A percentile compares a stretch with the other conserved stretches of the same genome.
Evolutionary conservation across 2,888 invertebrate genomes (phyloP).

Genomic region (Disparrhopalites patrizii): DNA sequence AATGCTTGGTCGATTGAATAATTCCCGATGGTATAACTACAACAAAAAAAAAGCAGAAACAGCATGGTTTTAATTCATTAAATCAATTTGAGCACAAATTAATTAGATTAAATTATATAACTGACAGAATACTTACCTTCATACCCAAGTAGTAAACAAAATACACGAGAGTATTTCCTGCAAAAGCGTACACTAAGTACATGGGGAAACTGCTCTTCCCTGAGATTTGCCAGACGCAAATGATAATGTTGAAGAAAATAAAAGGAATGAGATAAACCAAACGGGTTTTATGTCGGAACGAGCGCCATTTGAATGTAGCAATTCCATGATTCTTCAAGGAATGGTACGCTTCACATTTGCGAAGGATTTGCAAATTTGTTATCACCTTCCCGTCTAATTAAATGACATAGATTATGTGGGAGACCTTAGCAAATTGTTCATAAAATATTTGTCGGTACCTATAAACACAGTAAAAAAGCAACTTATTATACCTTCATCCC

Average conservation of each 20-base stretch:
- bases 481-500: slow-evolving; percentile 7
- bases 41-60: not conserved
- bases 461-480: too few species aligned
- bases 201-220: slow-evolving; percentile 53
- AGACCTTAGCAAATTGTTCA: too few species aligned
- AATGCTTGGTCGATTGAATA: slow-evolving; percentile 31
- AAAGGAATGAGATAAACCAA: slow-evolving; percentile 4
- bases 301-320: too few species aligned
- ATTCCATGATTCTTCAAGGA: too few species aligned
- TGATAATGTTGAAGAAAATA: not conserved
- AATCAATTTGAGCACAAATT: not conserved
- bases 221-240: slow-evolving; percentile 13
- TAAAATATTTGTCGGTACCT: too few species aligned
- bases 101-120: not conserved
- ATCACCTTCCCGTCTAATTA: too few species aligned
- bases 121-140: slow-evolving; percentile 15
- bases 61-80: too few species aligned
- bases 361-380: too few species aligned
- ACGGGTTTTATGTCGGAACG: not conserved
- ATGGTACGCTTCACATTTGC: too few species aligned
- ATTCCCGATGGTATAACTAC: slow-evolving; percentile 52
- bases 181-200: slow-evolving; percentile 55
- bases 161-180: slow-evolving; percentile 56
- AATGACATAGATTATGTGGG: too few species aligned
- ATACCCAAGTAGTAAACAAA: slow-evolving; percentile 55